Evolutionary conservation across 2,113 vertebrate species (phyloP).

Genomic region (Casuarius casuarius): DNA sequence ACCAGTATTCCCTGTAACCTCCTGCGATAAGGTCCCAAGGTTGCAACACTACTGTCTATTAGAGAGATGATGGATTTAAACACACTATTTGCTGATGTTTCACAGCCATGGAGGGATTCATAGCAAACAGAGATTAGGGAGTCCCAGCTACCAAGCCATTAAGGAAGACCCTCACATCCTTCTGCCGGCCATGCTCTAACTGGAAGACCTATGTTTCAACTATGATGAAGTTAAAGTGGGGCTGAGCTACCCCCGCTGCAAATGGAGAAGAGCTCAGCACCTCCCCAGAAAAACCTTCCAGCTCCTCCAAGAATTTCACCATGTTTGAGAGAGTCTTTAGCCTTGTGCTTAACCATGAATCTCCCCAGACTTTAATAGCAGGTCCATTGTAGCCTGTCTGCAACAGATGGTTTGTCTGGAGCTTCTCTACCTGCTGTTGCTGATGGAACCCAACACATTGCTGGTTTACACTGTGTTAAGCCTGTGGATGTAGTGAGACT

Average conservation of each 20-base stretch:
- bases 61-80: background rate
- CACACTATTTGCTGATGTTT: background rate
- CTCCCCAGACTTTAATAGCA: background rate
- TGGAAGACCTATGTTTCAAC: background rate
- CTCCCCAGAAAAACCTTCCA: background rate
- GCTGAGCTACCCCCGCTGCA: background rate
- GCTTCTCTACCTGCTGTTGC: background rate
- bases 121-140: background rate
- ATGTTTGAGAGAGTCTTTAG: background rate
- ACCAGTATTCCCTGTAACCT: background rate
- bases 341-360: fast-evolving
- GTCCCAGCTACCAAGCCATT: fast-evolving
- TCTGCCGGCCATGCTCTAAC: background rate
- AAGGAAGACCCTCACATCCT: background rate
- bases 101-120: background rate
- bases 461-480: background rate
- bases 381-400: background rate
- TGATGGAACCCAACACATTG: background rate
- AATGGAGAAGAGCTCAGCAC: background rate
- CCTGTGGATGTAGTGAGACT: background rate
- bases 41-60: background rate
- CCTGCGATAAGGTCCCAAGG: background rate
- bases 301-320: background rate
- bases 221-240: background rate
- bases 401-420: background rate